Evolutionary conservation across 2,888 invertebrate species (phyloP), one percentile per base, ranked within the genome.

Genomic region (Boloria selene): DNA sequence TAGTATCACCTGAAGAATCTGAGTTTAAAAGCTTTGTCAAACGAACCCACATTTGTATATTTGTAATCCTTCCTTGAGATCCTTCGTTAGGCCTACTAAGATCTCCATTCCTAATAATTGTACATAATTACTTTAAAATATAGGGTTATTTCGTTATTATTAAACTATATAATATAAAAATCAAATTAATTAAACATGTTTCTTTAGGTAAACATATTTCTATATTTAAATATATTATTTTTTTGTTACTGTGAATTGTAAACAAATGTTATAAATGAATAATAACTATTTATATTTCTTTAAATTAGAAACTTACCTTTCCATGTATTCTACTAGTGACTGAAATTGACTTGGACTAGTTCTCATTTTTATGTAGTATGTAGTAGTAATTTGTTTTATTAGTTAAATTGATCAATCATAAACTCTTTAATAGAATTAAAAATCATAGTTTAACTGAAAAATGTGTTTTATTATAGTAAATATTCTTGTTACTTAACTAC

Each of bases 1-100:
- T 73, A 2, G 45, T 60, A 22, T 69, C 71, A 14, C 74, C 71
- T 38, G 50, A 62, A 16, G 58, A 68, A 53, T 74, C 72, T 54
- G 67, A 65, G 45, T 75, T 73, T 13, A 74, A 51, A 14, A 70
- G 42, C 10, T 59, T 16, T 5, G 65, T 59, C 13, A 75, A 49
- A 4, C 67, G 59, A 2, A 69, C 68, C 75, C 75, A 75, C 14
- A 59, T 26, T 42, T 52, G 55, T 4, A 68, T 53, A 7, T 49
- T 50, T 44, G 22, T 31, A 3, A 71, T 45, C 13, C 64, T 63
- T 13, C 64, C 65, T 13, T 61, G 60, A 17, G 64, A 52, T 26
- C 65, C 54, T 13, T 53, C 62, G 13, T 54, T 26, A 14, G 53
- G 61, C 31, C 65, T 68, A 54, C 52, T 68, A 4, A 68, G 56